Evolutionary conservation across 2,888 invertebrate genomes (phyloP).

Genomic region (Drosophila pullipes): DNA sequence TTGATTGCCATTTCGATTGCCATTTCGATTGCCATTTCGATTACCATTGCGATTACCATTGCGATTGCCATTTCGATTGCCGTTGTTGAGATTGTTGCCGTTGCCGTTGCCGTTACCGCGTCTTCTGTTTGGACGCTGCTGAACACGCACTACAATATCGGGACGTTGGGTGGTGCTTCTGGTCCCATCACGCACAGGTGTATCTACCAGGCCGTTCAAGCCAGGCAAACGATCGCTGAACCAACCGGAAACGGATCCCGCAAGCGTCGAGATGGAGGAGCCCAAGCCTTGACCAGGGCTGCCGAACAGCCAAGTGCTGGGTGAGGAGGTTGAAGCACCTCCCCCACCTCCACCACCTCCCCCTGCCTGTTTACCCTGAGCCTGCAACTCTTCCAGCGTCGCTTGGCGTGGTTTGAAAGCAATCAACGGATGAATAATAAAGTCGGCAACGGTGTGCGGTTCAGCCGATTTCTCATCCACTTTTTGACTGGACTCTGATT

Average conservation of each 20-base stretch:
- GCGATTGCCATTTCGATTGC: constrained; percentile 49
- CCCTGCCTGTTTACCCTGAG: constrained; percentile 65
- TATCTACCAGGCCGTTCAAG: constrained; percentile 72
- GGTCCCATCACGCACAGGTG: constrained; percentile 68
- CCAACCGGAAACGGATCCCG: constrained; percentile 83
- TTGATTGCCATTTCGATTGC: constrained; percentile 41
- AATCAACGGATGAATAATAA: constrained; percentile 81
- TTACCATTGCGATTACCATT: constrained; percentile 24
- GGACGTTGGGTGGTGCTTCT: constrained; percentile 69
- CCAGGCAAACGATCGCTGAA: constrained; percentile 77
- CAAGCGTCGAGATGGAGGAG: constrained; percentile 74
- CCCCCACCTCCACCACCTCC: not conserved
- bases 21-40: constrained; percentile 28
- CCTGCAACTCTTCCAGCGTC: constrained; percentile 54
- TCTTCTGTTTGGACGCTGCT: constrained; percentile 68
- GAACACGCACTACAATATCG: constrained; percentile 78
- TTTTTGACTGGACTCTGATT: constrained; percentile 1
- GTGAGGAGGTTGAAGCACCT: constrained; percentile 22
- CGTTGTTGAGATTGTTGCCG: constrained; percentile 28
- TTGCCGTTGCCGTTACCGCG: constrained; percentile 55
- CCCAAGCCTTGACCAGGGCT: constrained; percentile 79
- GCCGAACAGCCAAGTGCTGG: constrained; percentile 71
- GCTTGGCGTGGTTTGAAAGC: constrained; percentile 78
- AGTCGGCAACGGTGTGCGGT: constrained; percentile 82
- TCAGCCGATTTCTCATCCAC: constrained; percentile 36